phyloP scores from a whole-genome alignment of 2,113 vertebrate species.

The Chionomys nivalis region DNA sequence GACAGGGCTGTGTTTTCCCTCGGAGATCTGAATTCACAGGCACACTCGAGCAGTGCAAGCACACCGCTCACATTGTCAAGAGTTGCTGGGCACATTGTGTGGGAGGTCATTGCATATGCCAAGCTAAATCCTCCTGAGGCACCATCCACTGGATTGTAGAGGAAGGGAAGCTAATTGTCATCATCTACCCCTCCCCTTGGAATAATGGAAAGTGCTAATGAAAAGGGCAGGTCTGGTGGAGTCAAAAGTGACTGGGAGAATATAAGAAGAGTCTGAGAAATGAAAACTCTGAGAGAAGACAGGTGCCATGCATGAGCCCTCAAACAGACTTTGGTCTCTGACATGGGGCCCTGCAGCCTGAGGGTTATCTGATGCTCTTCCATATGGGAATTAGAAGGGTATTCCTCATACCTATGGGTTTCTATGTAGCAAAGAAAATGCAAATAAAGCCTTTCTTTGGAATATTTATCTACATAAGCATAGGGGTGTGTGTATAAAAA shows the following conservation, averaged over 20 bases:
- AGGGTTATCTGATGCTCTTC: neutral
- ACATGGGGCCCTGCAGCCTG: neutral
- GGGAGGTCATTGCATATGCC: neutral
- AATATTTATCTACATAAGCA: too few species aligned
- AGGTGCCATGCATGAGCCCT: neutral
- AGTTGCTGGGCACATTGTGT: neutral
- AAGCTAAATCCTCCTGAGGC: neutral
- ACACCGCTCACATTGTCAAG: neutral
- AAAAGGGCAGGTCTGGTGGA: neutral
- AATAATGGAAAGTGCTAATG: neutral
- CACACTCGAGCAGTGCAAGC: neutral
- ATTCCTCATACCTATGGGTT: too few species aligned
- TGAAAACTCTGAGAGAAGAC: neutral
- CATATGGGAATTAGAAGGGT: rapidly evolving
- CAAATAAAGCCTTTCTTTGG: neutral
- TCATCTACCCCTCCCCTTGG: neutral
- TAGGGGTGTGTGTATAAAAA: neutral
- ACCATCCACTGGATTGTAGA: neutral
- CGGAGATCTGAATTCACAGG: neutral
- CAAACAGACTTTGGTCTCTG: neutral
- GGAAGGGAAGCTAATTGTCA: neutral
- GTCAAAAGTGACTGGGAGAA: neutral
- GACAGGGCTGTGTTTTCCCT: neutral
- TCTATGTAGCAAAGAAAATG: neutral
- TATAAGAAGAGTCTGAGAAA: neutral